These are phyloP conservation scores for Conops quadrifasciatus DNA, from an alignment of 2,888 invertebrate species.

Conservation along the genomic window DNA sequence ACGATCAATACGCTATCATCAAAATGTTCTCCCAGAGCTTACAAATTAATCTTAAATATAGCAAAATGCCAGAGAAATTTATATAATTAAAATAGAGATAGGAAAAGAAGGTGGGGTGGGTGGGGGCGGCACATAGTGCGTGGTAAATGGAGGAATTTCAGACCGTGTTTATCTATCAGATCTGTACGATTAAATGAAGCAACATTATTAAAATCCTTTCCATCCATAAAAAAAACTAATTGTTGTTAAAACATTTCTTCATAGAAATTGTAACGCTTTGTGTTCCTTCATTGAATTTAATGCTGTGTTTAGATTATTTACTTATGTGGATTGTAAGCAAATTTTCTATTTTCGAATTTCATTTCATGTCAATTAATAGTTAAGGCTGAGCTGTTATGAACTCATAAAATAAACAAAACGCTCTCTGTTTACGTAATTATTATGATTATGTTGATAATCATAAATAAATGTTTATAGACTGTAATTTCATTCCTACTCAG, in stretches of 20 bases:
- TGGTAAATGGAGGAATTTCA: neutral
- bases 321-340: neutral
- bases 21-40: constrained; percentile 66
- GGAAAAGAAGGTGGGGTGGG: neutral
- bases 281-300: constrained; percentile 1
- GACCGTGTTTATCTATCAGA: neutral
- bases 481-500: constrained; percentile 37
- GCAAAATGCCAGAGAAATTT: constrained; percentile 62
- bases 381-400: constrained; percentile 1
- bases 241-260: constrained; percentile 2
- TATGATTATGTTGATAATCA: neutral
- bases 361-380: constrained; percentile 12
- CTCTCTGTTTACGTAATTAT: neutral
- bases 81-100: constrained; percentile 49
- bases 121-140: too few species aligned
- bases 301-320: constrained; percentile 1
- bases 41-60: constrained; percentile 62
- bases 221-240: constrained; percentile 29
- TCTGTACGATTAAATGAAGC: too few species aligned
- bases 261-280: neutral
- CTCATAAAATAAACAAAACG: neutral
- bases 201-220: constrained; percentile 26
- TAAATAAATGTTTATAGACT: constrained; percentile 27
- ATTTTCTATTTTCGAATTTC: neutral
- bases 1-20: constrained; percentile 63